Percentiles rank a stretch among this genome's conserved stretches.
These are phyloP conservation scores for Ophion ventricosus DNA, from an alignment of 2,888 invertebrate species.

Conservation along the genomic window DNA sequence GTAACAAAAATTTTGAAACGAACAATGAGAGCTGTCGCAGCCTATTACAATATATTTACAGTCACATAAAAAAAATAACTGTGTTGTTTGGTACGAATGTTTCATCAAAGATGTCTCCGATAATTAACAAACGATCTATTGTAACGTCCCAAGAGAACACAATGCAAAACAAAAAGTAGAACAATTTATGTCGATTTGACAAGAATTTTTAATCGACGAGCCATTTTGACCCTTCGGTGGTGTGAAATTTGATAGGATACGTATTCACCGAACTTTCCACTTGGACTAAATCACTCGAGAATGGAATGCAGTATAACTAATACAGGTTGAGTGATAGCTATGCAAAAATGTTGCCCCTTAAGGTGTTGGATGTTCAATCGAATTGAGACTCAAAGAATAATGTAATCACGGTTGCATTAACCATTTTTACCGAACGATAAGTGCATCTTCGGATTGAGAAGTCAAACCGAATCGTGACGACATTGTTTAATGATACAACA, in stretches of 20 bases:
- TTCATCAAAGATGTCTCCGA: constrained; percentile 64
- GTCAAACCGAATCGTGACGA: too few relatives aligned
- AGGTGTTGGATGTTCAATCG: too few relatives aligned
- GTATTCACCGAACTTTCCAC: too few relatives aligned
- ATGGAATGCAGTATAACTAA: too few relatives aligned
- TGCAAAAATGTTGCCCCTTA: too few relatives aligned
- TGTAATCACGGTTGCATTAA: neutral
- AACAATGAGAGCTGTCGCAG: constrained; percentile 68
- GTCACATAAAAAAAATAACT: constrained; percentile 73
- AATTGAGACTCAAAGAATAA: too few relatives aligned
- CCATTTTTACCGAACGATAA: neutral
- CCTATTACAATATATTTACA: constrained; percentile 71
- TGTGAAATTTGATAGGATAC: too few relatives aligned
- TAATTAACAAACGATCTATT: constrained; percentile 63
- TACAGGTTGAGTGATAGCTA: too few relatives aligned
- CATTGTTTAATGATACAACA: too few relatives aligned
- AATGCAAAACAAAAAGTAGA: constrained; percentile 16
- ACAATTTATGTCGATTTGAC: neutral
- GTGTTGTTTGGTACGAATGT: constrained; percentile 75
- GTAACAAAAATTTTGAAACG: neutral
- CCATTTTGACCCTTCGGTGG: neutral
- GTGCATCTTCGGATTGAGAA: too few relatives aligned
- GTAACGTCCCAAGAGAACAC: constrained; percentile 19
- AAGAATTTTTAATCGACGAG: neutral
- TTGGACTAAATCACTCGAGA: too few relatives aligned